Evolutionary conservation across 1,140 invertebrate genomes (phyloP).

Genomic region (Drosophila willistoni): DNA sequence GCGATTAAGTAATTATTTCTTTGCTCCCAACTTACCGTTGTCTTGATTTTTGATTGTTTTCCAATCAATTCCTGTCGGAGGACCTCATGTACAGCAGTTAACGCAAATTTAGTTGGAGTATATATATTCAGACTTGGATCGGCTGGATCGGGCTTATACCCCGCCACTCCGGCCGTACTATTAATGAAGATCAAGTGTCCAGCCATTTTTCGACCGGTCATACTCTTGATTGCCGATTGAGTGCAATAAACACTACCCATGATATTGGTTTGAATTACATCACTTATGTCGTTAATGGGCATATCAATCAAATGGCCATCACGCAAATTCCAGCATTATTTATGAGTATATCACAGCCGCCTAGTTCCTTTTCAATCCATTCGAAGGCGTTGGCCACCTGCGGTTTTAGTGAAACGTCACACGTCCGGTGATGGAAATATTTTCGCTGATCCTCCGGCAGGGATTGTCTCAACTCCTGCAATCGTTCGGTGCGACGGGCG

Average conservation of each 20-base stretch:
- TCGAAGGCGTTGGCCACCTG: slow-evolving; percentile 87
- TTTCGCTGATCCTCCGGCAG: slow-evolving; percentile 55
- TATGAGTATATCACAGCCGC: slow-evolving; percentile 88
- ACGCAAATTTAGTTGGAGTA: slow-evolving; percentile 87
- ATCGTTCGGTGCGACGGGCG: slow-evolving; percentile 68
- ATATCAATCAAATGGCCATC: slow-evolving; percentile 78
- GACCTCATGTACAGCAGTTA: slow-evolving; percentile 87
- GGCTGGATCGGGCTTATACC: slow-evolving; percentile 73
- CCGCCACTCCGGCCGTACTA: slow-evolving; percentile 85
- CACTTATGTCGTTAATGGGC: slow-evolving; percentile 81
- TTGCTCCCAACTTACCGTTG: slow-evolving; percentile 85
- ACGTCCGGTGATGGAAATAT: slow-evolving; percentile 84
- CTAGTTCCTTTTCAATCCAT: slow-evolving; percentile 86
- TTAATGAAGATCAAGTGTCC: slow-evolving; percentile 91
- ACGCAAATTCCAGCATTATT: slow-evolving; percentile 89
- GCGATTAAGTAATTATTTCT: no score
- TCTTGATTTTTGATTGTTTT: slow-evolving; percentile 86
- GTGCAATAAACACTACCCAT: slow-evolving; percentile 87
- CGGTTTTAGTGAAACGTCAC: slow-evolving; percentile 87
- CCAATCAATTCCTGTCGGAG: slow-evolving; percentile 86
- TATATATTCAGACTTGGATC: slow-evolving; percentile 85
- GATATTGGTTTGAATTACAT: slow-evolving; percentile 88
- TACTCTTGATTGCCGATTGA: slow-evolving; percentile 87
- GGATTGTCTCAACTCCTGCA: slow-evolving; percentile 65
- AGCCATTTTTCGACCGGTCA: slow-evolving; percentile 86